Conservation (phyloP, 2,888 invertebrate species). For the Cerceris ruficornis region DNA sequence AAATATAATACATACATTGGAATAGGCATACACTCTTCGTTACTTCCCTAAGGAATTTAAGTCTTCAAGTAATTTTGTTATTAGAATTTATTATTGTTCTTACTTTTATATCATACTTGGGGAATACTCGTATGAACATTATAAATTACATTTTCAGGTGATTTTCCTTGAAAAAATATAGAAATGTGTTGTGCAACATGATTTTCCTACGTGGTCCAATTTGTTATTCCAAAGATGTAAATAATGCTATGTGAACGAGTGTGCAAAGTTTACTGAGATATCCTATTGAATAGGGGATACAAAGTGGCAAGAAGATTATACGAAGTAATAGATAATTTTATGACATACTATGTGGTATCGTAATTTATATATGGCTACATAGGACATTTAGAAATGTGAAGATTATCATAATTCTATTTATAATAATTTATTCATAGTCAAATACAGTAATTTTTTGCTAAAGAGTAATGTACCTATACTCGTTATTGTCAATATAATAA, state of each 20-base stretch:
- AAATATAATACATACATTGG: slow-evolving; percentile 42
- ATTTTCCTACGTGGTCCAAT: slow-evolving; percentile 42
- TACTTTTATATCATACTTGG: slow-evolving; percentile 40
- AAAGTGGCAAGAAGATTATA: slow-evolving; percentile 52
- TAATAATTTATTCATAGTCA: slow-evolving; percentile 81
- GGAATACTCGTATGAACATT: slow-evolving; percentile 25
- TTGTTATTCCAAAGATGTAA: slow-evolving; percentile 48
- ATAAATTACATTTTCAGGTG: slow-evolving; percentile 13
- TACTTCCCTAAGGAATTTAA: slow-evolving; percentile 34
- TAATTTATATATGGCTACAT: too few relatives aligned
- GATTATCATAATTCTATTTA: slow-evolving; percentile 55
- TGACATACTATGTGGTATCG: neutral
- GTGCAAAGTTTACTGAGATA: slow-evolving; percentile 41
- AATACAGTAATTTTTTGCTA: slow-evolving; percentile 85
- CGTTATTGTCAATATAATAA: slow-evolving; percentile 87
- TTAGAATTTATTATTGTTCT: slow-evolving; percentile 28
- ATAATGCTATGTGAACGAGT: slow-evolving; percentile 37
- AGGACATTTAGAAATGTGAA: slow-evolving; percentile 24
- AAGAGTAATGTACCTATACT: slow-evolving; percentile 89
- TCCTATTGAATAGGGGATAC: slow-evolving; percentile 47
- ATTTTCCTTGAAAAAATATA: slow-evolving; percentile 24
- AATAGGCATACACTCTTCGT: slow-evolving; percentile 39
- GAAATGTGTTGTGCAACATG: slow-evolving; percentile 34
- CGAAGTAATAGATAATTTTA: slow-evolving; percentile 37
- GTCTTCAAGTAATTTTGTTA: slow-evolving; percentile 29